These are phyloP conservation scores for Parauchenoglanis punctatus DNA, from an alignment of 2,797 vertebrate species.

Conservation along the genomic window DNA sequence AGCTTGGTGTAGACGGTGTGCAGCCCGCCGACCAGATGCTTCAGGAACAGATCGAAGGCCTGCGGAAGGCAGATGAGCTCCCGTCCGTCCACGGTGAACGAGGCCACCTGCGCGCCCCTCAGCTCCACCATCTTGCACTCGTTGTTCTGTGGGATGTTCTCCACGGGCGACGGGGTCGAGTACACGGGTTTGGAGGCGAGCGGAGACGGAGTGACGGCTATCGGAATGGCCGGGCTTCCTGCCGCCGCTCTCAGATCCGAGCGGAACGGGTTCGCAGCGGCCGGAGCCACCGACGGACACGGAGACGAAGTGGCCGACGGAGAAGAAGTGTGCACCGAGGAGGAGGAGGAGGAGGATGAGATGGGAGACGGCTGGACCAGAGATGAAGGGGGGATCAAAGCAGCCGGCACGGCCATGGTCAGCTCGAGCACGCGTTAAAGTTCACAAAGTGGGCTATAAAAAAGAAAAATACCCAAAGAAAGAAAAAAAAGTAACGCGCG, in stretches of 20 bases:
- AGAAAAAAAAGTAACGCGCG: conserved; percentile 60
- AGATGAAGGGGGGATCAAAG: conserved; percentile 90
- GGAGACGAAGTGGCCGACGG: conserved; percentile 86
- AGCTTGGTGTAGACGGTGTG: conserved; percentile 99
- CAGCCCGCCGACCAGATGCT: conserved; percentile 97
- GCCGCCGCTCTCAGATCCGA: conserved; percentile 81
- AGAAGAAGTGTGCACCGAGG: conserved; percentile 81
- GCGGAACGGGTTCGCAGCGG: conserved; percentile 85
- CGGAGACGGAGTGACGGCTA: conserved; percentile 67
- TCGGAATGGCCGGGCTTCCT: conserved; percentile 81
- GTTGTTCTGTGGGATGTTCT: conserved; percentile 98
- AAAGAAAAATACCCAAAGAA: conserved; percentile 40
- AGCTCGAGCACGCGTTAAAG: conserved; percentile 75
- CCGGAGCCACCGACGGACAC: conserved; percentile 82
- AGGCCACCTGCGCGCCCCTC: conserved; percentile 95
- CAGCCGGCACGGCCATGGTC: conserved; percentile 97
- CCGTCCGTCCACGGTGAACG: conserved; percentile 95
- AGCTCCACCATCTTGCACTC: conserved; percentile 99
- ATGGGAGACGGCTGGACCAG: conserved; percentile 88
- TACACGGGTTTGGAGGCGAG: conserved; percentile 91
- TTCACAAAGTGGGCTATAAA: conserved; percentile 62
- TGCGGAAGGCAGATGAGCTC: conserved; percentile 99
- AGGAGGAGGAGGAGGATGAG: conserved; percentile 81
- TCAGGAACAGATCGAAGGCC: conserved; percentile 98
- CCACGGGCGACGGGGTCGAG: conserved; percentile 96